Percentiles rank a stretch among this genome's conserved stretches.
phyloP scores from a whole-genome alignment of 2,888 invertebrate species.

The Xylota sylvarum region DNA sequence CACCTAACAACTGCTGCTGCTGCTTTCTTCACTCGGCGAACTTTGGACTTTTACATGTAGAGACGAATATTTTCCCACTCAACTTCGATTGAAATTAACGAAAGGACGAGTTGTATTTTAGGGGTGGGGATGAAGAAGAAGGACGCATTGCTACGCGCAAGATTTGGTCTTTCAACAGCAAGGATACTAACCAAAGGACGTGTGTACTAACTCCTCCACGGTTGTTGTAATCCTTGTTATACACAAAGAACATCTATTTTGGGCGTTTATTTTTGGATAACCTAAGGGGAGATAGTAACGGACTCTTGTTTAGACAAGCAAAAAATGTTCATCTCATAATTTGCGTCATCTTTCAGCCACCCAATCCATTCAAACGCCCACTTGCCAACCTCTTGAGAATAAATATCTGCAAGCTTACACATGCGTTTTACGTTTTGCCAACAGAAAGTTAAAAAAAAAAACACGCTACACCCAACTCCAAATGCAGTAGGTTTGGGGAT shows the following conservation, averaged over 20 bases:
- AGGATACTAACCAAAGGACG: slow-evolving; percentile 33
- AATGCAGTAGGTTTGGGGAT: slow-evolving; percentile 34
- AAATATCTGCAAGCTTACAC: slow-evolving; percentile 61
- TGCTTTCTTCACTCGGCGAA: slow-evolving; percentile 57
- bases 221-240: slow-evolving; percentile 45
- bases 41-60: slow-evolving; percentile 70
- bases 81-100: slow-evolving; percentile 75
- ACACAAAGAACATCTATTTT: slow-evolving; percentile 36
- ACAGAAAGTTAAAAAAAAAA: slow-evolving; percentile 24
- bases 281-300: slow-evolving; percentile 13
- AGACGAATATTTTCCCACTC: slow-evolving; percentile 73
- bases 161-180: slow-evolving; percentile 53
- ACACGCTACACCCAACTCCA: slow-evolving; percentile 27
- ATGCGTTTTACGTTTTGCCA: slow-evolving; percentile 67
- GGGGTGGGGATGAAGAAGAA: neutral
- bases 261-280: neutral
- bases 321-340: slow-evolving; percentile 41
- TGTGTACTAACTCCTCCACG: slow-evolving; percentile 31
- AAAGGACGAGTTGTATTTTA: slow-evolving; percentile 48
- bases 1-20: slow-evolving; percentile 32
- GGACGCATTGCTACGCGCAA: slow-evolving; percentile 69
- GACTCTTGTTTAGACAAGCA: neutral
- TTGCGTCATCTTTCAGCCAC: slow-evolving; percentile 44
- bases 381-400: slow-evolving; percentile 26
- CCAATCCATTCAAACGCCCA: neutral